Evolutionary conservation across 2,113 vertebrate genomes (phyloP), one percentile per base, ranked within the genome.

Genomic region (Barnardius zonarius): DNA sequence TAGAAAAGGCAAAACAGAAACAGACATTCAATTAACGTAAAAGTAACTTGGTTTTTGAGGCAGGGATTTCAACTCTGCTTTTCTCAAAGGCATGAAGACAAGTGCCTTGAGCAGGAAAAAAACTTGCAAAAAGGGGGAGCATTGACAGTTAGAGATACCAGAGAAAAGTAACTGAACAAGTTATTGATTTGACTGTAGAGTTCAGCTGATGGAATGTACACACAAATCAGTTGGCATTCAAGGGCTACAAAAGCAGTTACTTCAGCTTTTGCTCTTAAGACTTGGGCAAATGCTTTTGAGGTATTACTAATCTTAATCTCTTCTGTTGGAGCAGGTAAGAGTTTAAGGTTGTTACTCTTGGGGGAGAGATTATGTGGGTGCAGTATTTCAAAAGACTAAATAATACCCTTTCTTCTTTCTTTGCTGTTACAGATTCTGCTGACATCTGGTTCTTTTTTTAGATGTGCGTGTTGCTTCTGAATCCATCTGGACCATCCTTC

Each of bases 381-480:
- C 5, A 3, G 8, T 59, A 54, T 90, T 91, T 83, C 33, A 74
- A 23, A 79, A 59, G 11, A 17, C 63, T 51, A 68, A 92, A 44
- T 84, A 39, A n/a, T 9, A 23, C 0, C 0, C 4, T 55, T 37
- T 37, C 37, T 84, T 70, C 22, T 76, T 86, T 88, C 27, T 88
- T 86, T 88, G 64, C 72, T 78, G 41, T 66, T 91, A 49, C 16
- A 67, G 73, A 77, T 92, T 88, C 28, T 91, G 51, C 37, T 92
- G 77, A 44, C 46, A 63, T 27, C 59, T 81, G 24, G 5, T 86
- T 91, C 20, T 74, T 88, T 90, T 88, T 49, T 91, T 86, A 78
- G 37, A 74, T 0, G 0, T 70, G 31, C 0, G 0, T 88, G 7
- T 83, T 94, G 61, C 54, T 70, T 81, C 49, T 70, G 59, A 27